These are phyloP conservation scores for Hepsetus odoe DNA, from an alignment of 2,113 vertebrate genomes.

Conservation along the genomic window DNA sequence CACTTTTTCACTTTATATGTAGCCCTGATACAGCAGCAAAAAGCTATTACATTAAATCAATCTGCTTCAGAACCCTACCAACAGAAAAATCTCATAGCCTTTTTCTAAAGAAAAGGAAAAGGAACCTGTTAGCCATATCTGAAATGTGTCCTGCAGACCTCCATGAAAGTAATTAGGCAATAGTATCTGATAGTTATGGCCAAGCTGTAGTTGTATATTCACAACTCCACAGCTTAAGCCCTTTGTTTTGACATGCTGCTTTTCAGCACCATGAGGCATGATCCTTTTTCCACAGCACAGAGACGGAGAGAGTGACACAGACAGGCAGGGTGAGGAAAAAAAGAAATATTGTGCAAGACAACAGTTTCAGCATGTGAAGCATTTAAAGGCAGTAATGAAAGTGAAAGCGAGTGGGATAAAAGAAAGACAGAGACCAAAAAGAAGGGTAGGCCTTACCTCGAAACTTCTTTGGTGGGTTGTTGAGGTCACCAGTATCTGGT, in stretches of 20 bases:
- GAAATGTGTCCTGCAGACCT: not conserved
- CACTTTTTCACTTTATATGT: too few relatives aligned
- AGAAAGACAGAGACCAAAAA: not conserved
- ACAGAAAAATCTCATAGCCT: not conserved
- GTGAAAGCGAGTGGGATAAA: not conserved
- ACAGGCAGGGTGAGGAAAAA: not conserved
- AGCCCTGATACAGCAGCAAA: too few relatives aligned
- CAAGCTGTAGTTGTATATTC: not conserved
- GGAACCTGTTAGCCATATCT: not conserved
- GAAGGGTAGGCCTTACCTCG: slow-evolving; percentile 79
- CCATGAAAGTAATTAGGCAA: not conserved
- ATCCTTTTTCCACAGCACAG: not conserved
- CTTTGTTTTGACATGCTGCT: not conserved
- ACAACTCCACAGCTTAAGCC: slow-evolving; percentile 6
- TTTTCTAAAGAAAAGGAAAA: not conserved
- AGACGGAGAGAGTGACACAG: not conserved
- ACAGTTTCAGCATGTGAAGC: not conserved
- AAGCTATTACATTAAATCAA: not conserved
- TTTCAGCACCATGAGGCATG: not conserved
- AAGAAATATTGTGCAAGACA: not conserved
- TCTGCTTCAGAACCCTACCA: not conserved
- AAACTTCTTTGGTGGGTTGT: slow-evolving; percentile 98
- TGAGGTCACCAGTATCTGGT: slow-evolving; percentile 95
- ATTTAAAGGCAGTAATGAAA: not conserved
- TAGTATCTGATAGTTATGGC: not conserved